phyloP scores from a whole-genome alignment of 2,113 vertebrate genomes.

The Smithornis capensis region DNA sequence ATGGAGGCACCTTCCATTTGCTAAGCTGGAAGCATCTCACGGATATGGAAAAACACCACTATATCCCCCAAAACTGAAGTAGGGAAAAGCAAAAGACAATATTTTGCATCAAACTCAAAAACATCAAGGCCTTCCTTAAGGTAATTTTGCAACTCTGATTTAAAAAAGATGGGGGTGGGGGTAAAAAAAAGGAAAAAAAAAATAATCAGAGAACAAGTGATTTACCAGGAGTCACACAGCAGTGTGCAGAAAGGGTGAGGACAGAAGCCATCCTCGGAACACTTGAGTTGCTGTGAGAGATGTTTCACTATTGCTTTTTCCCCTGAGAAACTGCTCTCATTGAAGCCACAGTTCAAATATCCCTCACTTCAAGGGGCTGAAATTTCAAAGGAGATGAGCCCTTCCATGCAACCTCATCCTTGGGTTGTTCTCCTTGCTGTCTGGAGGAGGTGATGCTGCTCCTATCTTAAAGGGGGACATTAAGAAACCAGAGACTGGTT shows the following conservation, averaged over 20 bases:
- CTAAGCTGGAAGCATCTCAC: background rate
- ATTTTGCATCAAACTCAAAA: background rate
- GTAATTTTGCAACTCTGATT: background rate
- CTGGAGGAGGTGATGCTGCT: background rate
- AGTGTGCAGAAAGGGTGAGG: background rate
- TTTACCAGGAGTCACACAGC: background rate
- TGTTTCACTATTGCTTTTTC: background rate
- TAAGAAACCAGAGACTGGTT: background rate
- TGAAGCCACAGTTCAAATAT: background rate
- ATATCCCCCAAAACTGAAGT: background rate
- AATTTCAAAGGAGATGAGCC: background rate
- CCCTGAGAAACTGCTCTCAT: background rate
- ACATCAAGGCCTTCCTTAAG: background rate
- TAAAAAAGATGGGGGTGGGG: background rate
- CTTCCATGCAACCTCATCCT: background rate
- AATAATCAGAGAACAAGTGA: background rate
- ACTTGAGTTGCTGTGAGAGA: rapidly evolving
- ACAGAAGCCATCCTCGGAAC: background rate
- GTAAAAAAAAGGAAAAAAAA: background rate
- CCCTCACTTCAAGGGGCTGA: background rate
- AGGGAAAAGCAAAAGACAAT: background rate
- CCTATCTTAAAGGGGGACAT: background rate
- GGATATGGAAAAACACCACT: background rate
- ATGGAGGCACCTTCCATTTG: background rate
- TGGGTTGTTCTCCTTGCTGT: background rate